A percentile compares a stretch with the other conserved stretches of the same genome.
These are phyloP conservation scores for Patella pellucida DNA, from an alignment of 2,888 invertebrate species.

Conservation along the genomic window DNA sequence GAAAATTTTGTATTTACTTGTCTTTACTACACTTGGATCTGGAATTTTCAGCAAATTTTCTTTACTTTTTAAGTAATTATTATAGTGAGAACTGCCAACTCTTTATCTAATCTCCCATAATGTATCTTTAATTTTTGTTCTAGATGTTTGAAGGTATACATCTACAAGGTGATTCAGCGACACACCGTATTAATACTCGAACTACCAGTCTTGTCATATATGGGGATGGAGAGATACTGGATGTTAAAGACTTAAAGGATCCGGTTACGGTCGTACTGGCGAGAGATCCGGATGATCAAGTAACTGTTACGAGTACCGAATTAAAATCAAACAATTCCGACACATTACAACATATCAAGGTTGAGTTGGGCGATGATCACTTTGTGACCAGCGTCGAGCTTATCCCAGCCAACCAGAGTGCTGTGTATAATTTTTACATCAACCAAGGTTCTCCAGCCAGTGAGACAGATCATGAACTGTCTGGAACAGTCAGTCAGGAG, in stretches of 20 bases:
- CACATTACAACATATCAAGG: conserved; percentile 21
- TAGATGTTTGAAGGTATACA: conserved; percentile 17
- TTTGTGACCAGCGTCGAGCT: conserved; percentile 22
- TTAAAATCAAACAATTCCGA: conserved; percentile 20
- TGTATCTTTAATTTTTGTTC: too few relatives aligned
- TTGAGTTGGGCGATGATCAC: conserved; percentile 24
- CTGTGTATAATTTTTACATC: conserved; percentile 26
- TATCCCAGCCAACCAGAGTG: conserved; percentile 15
- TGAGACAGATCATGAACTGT: conserved; percentile 15
- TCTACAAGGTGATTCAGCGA: conserved; percentile 13
- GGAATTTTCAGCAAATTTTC: too few relatives aligned
- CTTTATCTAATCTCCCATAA: too few relatives aligned
- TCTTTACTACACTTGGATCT: too few relatives aligned
- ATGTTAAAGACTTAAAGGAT: conserved; percentile 6
- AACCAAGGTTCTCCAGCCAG: conserved; percentile 20
- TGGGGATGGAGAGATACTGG: conserved; percentile 15
- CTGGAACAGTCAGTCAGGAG: conserved; percentile 7
- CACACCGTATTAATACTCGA: conserved; percentile 15
- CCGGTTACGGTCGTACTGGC: conserved; percentile 22
- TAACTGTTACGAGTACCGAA: conserved; percentile 16
- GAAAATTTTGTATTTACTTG: too few relatives aligned
- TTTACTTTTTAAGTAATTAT: too few relatives aligned
- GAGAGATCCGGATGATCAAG: not conserved
- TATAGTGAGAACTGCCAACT: too few relatives aligned
- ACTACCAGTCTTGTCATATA: conserved; percentile 23